phyloP scores from a whole-genome alignment of 1,140 invertebrate species.

The Bombus superbus region DNA sequence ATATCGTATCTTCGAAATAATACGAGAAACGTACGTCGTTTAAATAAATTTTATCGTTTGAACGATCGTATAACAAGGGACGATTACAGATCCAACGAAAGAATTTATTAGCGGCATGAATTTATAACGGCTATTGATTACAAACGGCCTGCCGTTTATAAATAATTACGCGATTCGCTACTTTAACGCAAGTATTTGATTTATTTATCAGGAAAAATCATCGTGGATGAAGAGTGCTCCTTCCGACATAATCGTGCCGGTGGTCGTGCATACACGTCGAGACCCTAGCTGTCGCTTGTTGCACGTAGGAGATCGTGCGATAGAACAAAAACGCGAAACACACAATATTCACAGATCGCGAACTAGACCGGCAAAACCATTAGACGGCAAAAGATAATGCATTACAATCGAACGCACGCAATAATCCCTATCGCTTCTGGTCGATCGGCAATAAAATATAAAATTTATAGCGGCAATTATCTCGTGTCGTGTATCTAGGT shows the following conservation, averaged over 20 bases:
- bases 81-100: background rate
- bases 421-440: slow-evolving; percentile 69
- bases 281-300: slow-evolving; percentile 40
- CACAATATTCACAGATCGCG: slow-evolving; percentile 9
- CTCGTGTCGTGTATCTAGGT: slow-evolving; percentile 72
- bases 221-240: slow-evolving; percentile 16
- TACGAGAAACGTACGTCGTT: background rate
- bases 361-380: slow-evolving; percentile 16
- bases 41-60: background rate
- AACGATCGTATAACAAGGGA: background rate
- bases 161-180: background rate
- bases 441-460: slow-evolving; percentile 73
- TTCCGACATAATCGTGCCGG: slow-evolving; percentile 14
- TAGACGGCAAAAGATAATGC: slow-evolving; percentile 48
- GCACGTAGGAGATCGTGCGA: slow-evolving; percentile 47
- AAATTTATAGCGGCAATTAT: slow-evolving; percentile 75
- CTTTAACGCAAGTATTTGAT: background rate
- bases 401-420: slow-evolving; percentile 73
- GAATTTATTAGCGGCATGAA: background rate
- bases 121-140: background rate
- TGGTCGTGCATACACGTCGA: slow-evolving; percentile 31
- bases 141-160: background rate
- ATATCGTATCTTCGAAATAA: no score
- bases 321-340: slow-evolving; percentile 25
- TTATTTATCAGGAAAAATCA: slow-evolving; percentile 10